Evolutionary conservation across 2,113 vertebrate genomes (phyloP).

Genomic region (Entomyzon cyanotis): DNA sequence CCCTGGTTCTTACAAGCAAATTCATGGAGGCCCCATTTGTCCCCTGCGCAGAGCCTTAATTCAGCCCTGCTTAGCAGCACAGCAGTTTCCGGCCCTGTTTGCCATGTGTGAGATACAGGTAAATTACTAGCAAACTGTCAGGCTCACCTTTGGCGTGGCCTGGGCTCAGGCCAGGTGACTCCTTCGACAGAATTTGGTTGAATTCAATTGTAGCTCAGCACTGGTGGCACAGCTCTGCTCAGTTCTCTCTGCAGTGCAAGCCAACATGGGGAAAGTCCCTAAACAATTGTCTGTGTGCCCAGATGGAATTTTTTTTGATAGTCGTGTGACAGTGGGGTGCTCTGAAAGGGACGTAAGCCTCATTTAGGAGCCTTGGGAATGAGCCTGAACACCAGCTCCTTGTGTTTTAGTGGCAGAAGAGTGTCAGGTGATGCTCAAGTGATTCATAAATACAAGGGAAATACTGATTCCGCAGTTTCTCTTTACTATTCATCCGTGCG

Average conservation of each 20-base stretch:
- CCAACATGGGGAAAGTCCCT: neutral
- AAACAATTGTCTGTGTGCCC: neutral
- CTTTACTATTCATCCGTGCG: neutral
- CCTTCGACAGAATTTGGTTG: neutral
- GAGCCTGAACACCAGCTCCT: neutral
- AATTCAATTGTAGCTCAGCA: neutral
- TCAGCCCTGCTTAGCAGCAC: neutral
- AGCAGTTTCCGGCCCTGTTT: neutral
- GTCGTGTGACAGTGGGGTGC: neutral
- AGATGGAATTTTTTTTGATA: neutral
- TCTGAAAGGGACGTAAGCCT: neutral
- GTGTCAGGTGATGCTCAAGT: neutral
- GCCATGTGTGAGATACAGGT: neutral
- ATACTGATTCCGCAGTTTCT: neutral
- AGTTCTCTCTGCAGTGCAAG: neutral
- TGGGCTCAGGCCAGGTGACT: neutral
- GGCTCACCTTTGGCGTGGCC: neutral
- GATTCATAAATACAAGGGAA: neutral
- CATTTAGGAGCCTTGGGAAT: neutral
- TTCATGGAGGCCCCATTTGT: rapidly evolving
- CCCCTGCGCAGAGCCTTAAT: neutral
- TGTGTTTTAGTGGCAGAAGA: neutral
- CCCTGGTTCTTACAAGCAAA: neutral
- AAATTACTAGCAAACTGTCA: neutral
- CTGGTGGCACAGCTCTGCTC: neutral